Base-by-base conservation (phyloP, 2,797 vertebrate species). In the Loris lydekkerianus region DNA sequence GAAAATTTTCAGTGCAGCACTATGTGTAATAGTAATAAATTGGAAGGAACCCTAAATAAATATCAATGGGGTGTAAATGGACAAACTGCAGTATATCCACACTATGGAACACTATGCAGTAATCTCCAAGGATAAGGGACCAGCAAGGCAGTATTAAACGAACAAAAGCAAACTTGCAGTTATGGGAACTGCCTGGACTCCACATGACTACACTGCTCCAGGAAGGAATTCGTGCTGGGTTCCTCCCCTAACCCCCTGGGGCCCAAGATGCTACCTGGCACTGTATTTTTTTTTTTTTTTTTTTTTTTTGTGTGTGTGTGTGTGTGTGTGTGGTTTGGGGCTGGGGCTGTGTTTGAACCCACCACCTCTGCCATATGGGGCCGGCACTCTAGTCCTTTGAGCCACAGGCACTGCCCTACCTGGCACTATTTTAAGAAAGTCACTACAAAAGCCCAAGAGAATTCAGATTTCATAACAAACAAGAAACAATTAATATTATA, bases 71-170 rank as follows among this genome's bases (percentile, higher is more conserved):
- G 23, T 2, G 40, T 56, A 72, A 86, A 46, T 94, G 14, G 94
- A 89, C 8, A 49, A 92, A 61, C 3, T 65, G 13, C 7, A 92
- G 21, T 58, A 53, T 80, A 58, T 49, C 7, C 29, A 49, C 85
- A 92, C 18, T 80, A 60, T 23, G 40, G 25, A 49, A 86, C 9
- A 58, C 8, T 80, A 80, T 80, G 40, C 29, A 76, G 23, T 49
- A 89, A 77, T 76, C 92, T 70, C 60, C 1, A 94, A 89, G 73
- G 40, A 90, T 58, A 40, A 82, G 23, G 27, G 82, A 77, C 5
- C 65, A 7, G 56, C 37, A 75, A 84, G 9, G 5, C 3, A 84
- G 49, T 84, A 4, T 40, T 91, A 31, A 84, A 90, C 69, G 2
- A 90, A 58, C 31, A 89, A 83, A 86, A 60, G 31, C 13, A 75